Percentiles rank a stretch among this genome's conserved stretches.
phyloP scores from a whole-genome alignment of 2,113 vertebrate genomes.

The Dromaius novaehollandiae region DNA sequence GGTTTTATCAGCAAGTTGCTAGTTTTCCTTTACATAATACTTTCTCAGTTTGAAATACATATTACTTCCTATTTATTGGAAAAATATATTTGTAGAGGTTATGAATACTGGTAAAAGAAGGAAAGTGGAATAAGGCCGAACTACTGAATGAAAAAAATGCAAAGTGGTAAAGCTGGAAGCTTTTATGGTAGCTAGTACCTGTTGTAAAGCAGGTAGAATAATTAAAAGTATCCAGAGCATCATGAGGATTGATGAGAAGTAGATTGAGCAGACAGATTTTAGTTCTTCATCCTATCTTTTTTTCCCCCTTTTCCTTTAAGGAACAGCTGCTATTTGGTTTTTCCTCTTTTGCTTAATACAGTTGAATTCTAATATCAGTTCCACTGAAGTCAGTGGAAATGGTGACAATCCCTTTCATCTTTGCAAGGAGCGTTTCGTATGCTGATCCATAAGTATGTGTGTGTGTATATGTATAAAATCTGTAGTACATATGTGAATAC shows the following conservation, averaged over 20 bases:
- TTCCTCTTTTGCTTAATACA: not conserved
- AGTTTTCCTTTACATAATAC: not conserved
- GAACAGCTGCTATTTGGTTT: not conserved
- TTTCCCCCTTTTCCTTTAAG: not conserved
- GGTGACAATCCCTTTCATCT: not conserved
- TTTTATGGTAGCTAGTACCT: not conserved
- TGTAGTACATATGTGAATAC: accelerated
- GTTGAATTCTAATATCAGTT: not conserved
- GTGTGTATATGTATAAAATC: not conserved
- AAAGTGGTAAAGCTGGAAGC: not conserved
- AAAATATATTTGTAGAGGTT: not conserved
- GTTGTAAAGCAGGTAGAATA: not conserved
- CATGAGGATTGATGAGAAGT: not conserved
- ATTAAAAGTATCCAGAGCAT: not conserved
- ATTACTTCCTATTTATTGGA: not conserved
- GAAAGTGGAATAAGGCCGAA: not conserved
- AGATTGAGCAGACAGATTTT: not conserved
- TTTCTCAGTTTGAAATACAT: not conserved
- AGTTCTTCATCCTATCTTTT: not conserved
- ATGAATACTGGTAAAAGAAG: not conserved
- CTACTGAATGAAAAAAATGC: not conserved
- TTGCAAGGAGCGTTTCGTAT: not conserved
- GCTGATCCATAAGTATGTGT: not conserved
- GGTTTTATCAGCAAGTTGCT: not conserved
- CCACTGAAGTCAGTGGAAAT: not conserved